Evolutionary conservation across 2,888 invertebrate genomes (phyloP), one percentile per base, ranked within the genome.

Genomic region (Meliscaeva auricollis): DNA sequence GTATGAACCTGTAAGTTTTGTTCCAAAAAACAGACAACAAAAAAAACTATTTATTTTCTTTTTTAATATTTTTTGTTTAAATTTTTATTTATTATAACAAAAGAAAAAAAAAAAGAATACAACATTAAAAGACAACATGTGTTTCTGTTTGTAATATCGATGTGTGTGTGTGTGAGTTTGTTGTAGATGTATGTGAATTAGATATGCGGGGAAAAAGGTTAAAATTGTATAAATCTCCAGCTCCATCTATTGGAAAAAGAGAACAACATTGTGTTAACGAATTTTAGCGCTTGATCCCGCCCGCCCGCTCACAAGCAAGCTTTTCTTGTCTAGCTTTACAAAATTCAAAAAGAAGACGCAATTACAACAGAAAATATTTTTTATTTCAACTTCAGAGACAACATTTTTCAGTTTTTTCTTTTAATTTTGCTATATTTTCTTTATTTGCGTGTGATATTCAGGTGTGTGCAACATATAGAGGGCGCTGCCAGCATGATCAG

Each of bases 1-100:
- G 92, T 92, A 92, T 91, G 94, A 95, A 95, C 94, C 95, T 95
- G 95, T 95, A 96, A 96, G 95, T 96, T 95, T 94, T 94, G 90
- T 91, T 91, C 93, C 93, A 90, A 88, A 87, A 88, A 87, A 88
- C 87, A 87, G 85, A 82, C 79, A 87, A 85, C 80, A 87, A 85
- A 87, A 70, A 83, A 58, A 78, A 80, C 54, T 54, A 38, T 75
- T 41, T 22, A 41, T 38, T 48, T 17, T 44, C 62, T 9, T n/a
- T n/a, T n/a, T n/a, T n/a, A n/a, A 35, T 64, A 11, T 70, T 38
- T 50, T 62, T 38, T 32, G n/a, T 54, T 60, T 66, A 20, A 38
- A 9, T 66, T 72, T 35, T 68, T 20, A 60, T 62, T 66, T 32
- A 54, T 74, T 52, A 20, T 17, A 74, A 32, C 44, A 30, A 60